Conservation (phyloP, 2,797 vertebrate species). For the Trachops cirrhosus region DNA sequence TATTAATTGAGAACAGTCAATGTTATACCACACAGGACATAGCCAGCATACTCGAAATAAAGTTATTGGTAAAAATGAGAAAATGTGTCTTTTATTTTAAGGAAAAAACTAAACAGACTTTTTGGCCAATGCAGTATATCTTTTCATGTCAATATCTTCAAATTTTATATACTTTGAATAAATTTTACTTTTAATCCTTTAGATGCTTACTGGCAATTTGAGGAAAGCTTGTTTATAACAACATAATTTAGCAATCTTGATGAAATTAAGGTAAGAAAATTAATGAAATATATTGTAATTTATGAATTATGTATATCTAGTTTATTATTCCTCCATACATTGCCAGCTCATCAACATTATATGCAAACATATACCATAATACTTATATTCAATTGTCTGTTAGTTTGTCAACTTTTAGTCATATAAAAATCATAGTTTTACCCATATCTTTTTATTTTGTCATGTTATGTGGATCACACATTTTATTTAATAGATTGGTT, state of each 20-base stretch:
- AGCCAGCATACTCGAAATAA: not conserved
- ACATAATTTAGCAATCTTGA: not conserved
- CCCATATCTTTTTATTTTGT: not conserved
- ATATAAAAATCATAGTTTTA: not conserved
- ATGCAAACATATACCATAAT: not conserved
- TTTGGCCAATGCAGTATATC: not conserved
- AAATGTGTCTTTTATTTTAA: not conserved
- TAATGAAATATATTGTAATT: not conserved
- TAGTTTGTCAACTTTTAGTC: not conserved
- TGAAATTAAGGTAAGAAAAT: not conserved
- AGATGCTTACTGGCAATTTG: not conserved
- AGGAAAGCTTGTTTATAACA: not conserved
- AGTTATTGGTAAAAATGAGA: not conserved
- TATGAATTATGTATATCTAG: not conserved
- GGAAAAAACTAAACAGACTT: not conserved
- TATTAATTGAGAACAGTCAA: not conserved
- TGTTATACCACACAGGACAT: not conserved
- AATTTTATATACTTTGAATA: not conserved
- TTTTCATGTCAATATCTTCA: not conserved
- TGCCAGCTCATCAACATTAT: not conserved
- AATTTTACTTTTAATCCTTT: not conserved
- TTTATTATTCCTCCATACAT: not conserved
- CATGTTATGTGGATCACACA: not conserved
- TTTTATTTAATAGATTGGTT: not conserved
- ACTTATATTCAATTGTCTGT: constrained; percentile 11